phyloP scores from a whole-genome alignment of 2,113 vertebrate species.

The Bambusicola thoracicus region DNA sequence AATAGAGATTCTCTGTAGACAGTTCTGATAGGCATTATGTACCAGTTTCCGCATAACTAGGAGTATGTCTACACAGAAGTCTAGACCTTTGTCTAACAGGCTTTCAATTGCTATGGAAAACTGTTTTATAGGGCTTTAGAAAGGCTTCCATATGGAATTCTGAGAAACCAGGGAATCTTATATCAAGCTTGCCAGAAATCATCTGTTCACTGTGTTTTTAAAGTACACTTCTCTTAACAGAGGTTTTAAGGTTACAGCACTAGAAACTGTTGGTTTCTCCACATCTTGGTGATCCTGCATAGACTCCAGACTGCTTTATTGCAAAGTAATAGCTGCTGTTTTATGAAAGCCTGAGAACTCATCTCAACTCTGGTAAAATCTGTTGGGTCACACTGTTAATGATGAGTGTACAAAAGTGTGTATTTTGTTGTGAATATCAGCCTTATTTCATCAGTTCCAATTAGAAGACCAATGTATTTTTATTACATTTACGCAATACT shows the following conservation, averaged over 20 bases:
- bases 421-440: background rate
- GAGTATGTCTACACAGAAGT: background rate
- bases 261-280: background rate
- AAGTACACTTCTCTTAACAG: background rate
- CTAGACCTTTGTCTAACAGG: background rate
- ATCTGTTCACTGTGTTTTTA: background rate
- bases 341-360: background rate
- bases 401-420: background rate
- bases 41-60: background rate
- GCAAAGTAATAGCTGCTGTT: fast-evolving
- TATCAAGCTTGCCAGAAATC: background rate
- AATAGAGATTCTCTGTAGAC: background rate
- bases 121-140: background rate
- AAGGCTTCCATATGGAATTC: background rate
- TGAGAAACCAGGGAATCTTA: background rate
- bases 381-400: background rate
- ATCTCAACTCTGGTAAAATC: background rate
- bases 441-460: background rate
- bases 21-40: background rate
- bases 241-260: background rate
- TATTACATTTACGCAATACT: background rate
- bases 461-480: background rate
- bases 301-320: background rate
- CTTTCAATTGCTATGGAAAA: background rate
- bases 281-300: background rate